Evolutionary conservation across 2,888 invertebrate species (phyloP), one percentile per base, ranked within the genome.

Genomic region (Macropis europaea): DNA sequence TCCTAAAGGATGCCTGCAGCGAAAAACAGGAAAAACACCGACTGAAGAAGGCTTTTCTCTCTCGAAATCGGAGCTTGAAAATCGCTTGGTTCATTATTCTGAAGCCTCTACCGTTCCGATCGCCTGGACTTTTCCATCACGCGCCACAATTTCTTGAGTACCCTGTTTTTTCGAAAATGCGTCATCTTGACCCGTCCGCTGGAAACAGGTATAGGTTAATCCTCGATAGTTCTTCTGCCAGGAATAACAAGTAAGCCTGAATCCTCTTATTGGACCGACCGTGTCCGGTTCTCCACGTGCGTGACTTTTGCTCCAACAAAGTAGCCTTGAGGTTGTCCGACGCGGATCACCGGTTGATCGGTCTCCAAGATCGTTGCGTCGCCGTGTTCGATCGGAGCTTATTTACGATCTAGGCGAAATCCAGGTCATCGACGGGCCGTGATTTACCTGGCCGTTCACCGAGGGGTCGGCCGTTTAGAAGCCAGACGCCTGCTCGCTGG

Each of bases 241-340:
- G 28, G 68, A 71, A 66, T 73, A 30, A 69, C 60, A 73, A 73
- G 61, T 53, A 73, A 66, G 64, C 53, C 34, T 36, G 50, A 62
- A 71, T 71, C 68, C 68, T 68, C 71, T 71, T 71, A 68, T 42
- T 30, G 19, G 36, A 36, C 13, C 4, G 9, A 50, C 50, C 30
- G n/a, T 26, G 54, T 53, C 60, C 56, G 57, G 30, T 72, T 70
- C 52, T 67, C 72, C 67, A 43, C 61, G 47, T 40, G 75, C 60
- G 50, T 69, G 74, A 56, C 73, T 71, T 67, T 72, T 60, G 60
- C 66, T 71, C n/a, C n/a, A n/a, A n/a, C n/a, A n/a, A 54, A 71
- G 71, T 54, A 56, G 73, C 70, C 71, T 73, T 73, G 71, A 24
- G 42, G 42, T 53, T 38, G 38, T 53, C 43, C 52, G 47, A 45